These are phyloP conservation scores for Neomonachus schauinslandi DNA, from an alignment of 2,113 vertebrate species.

Conservation along the genomic window DNA sequence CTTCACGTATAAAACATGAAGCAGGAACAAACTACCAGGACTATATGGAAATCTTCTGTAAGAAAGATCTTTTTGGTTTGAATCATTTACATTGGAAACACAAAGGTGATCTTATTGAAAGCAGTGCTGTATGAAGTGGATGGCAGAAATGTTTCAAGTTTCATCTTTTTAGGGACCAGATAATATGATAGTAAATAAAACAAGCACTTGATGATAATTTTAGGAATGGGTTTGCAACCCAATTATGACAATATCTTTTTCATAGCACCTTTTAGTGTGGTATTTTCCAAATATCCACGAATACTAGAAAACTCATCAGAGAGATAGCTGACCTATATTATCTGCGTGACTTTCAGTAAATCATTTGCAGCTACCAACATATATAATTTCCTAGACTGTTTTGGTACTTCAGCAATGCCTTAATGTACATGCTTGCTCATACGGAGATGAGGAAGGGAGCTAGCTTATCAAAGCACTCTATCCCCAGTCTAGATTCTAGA, in stretches of 20 bases:
- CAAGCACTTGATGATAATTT: conserved; percentile 21
- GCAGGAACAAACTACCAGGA: conserved; percentile 37
- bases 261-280: background rate
- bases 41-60: conserved; percentile 72
- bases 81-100: conserved; percentile 64
- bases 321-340: background rate
- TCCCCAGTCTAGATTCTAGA: background rate
- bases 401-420: background rate
- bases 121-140: background rate
- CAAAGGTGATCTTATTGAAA: conserved; percentile 53
- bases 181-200: conserved; percentile 31
- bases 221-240: conserved; percentile 33
- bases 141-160: conserved; percentile 61
- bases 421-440: background rate
- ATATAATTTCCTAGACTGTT: background rate
- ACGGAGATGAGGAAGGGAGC: background rate
- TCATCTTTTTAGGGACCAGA: conserved; percentile 44
- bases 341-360: background rate
- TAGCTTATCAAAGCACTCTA: background rate
- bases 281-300: conserved; percentile 40
- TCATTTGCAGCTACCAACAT: background rate
- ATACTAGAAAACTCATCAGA: background rate
- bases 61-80: conserved; percentile 53
- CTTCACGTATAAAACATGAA: conserved; percentile 76
- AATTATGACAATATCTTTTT: conserved; percentile 28